phyloP scores from a whole-genome alignment of 2,113 vertebrate species.

The Stomatorhinus ivindoensis region DNA sequence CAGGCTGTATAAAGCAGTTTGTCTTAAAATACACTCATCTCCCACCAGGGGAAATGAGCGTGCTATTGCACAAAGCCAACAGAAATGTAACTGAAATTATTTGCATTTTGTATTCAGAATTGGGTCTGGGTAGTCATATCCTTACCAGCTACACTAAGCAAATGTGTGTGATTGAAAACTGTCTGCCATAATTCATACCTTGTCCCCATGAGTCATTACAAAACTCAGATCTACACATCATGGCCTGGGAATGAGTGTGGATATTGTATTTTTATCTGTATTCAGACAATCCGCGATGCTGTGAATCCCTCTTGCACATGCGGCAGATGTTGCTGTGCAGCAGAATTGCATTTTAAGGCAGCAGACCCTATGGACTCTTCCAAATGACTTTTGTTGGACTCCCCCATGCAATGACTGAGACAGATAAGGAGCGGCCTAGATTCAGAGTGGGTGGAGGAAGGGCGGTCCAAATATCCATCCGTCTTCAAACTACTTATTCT shows the following conservation, averaged over 20 bases:
- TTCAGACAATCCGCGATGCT: not conserved
- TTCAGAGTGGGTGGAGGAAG: not conserved
- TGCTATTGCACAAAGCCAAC: not conserved
- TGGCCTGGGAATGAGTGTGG: not conserved
- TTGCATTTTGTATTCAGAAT: not conserved
- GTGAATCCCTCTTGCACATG: not conserved
- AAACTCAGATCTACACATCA: not conserved
- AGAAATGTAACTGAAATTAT: not conserved
- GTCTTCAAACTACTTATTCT: not conserved
- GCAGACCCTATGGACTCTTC: not conserved
- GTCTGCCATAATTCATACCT: not conserved
- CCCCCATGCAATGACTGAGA: not conserved
- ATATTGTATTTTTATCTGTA: not conserved
- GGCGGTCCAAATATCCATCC: not conserved
- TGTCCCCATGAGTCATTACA: not conserved
- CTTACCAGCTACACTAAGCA: not conserved
- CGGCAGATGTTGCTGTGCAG: not conserved
- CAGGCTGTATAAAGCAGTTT: not conserved
- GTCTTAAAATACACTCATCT: not conserved
- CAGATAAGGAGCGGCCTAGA: not conserved
- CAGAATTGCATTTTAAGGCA: not conserved
- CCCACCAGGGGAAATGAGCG: not conserved
- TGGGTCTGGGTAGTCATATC: not conserved
- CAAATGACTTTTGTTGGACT: not conserved
- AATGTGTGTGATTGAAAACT: not conserved